These are phyloP conservation scores for Patella pellucida DNA, from an alignment of 2,888 invertebrate genomes.

Conservation along the genomic window DNA sequence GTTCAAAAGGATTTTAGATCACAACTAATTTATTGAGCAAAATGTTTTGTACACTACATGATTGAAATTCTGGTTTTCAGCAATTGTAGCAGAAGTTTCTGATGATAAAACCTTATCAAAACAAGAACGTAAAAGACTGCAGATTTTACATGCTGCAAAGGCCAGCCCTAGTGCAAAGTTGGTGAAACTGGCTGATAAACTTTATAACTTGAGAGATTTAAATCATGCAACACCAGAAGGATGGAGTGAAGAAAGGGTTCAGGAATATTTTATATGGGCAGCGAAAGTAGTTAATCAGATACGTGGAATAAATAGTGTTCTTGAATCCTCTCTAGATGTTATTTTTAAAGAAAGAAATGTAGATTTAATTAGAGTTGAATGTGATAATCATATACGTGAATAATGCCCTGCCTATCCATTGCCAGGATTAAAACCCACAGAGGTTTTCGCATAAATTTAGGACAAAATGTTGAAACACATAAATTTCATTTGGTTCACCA, in stretches of 20 bases:
- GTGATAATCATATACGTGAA: too few species aligned
- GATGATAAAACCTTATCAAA: slow-evolving; percentile 82
- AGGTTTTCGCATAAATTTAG: too few species aligned
- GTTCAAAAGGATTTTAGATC: too few species aligned
- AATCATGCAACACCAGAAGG: slow-evolving; percentile 73
- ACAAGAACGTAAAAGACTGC: slow-evolving; percentile 76
- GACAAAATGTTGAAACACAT: too few species aligned
- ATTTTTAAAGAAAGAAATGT: slow-evolving; percentile 53
- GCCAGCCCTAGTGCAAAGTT: slow-evolving; percentile 79
- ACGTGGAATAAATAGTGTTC: slow-evolving; percentile 76
- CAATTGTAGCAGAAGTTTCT: slow-evolving; percentile 73
- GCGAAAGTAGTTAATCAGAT: slow-evolving; percentile 78
- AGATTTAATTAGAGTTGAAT: too few species aligned
- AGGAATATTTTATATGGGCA: slow-evolving; percentile 80
- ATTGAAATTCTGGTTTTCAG: slow-evolving; percentile 39
- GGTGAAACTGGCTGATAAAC: slow-evolving; percentile 85
- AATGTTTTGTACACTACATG: neutral
- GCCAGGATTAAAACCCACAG: too few species aligned
- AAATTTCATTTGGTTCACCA: too few species aligned
- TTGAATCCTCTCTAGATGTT: slow-evolving; percentile 73
- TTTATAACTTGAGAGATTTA: slow-evolving; percentile 84
- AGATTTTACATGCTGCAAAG: slow-evolving; percentile 77
- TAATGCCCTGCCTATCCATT: too few species aligned
- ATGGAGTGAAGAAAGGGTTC: slow-evolving; percentile 77
- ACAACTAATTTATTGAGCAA: neutral